Evolutionary conservation across 2,113 vertebrate genomes (phyloP).

Genomic region (Grus americana): DNA sequence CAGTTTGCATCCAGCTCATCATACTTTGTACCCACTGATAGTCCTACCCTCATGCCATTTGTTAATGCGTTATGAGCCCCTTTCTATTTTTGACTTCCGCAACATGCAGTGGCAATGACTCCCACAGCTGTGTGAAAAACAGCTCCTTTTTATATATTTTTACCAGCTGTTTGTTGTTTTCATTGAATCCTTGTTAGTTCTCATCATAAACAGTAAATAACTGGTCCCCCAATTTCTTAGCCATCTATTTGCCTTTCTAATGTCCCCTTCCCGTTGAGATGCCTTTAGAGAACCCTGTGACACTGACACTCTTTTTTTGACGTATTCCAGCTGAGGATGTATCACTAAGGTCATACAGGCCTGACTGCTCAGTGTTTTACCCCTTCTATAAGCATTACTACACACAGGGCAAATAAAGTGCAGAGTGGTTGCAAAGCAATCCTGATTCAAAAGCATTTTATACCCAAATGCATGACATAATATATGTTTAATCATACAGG

Average conservation of each 20-base stretch:
- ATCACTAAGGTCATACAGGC: neutral
- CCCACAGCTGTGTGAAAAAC: neutral
- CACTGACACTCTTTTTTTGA: neutral
- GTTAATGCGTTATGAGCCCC: neutral
- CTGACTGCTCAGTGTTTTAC: neutral
- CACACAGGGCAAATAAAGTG: neutral
- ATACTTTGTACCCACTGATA: neutral
- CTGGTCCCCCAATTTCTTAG: neutral
- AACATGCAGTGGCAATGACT: neutral
- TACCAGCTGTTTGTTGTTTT: neutral
- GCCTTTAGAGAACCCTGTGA: neutral
- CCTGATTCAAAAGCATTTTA: neutral
- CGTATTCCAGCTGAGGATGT: neutral
- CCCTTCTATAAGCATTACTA: neutral
- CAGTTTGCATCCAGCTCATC: neutral
- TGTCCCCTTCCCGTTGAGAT: neutral
- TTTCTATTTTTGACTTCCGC: neutral
- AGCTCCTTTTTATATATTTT: neutral
- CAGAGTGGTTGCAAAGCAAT: neutral
- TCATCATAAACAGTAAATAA: neutral
- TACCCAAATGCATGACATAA: neutral
- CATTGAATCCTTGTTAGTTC: neutral
- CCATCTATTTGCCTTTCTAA: neutral
- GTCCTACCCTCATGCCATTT: neutral
- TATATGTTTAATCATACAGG: slow-evolving; percentile 7